Evolutionary conservation across 2,113 vertebrate species (phyloP), one percentile per base, ranked within the genome.

Genomic region (Geococcyx californianus): DNA sequence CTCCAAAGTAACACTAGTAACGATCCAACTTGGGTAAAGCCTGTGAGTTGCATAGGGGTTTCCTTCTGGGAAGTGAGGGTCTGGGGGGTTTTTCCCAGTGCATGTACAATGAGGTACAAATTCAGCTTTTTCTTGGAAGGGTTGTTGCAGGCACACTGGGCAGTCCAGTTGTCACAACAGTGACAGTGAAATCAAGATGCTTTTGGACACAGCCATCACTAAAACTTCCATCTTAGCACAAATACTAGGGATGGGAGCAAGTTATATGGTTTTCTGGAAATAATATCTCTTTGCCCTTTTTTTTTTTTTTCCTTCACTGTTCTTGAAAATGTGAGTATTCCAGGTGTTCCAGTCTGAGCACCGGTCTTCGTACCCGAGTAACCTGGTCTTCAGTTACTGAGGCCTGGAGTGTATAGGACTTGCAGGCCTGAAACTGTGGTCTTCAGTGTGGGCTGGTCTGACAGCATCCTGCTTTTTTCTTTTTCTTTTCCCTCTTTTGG

Each of bases 51-150:
- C 31, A 49, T 29, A 54, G 19, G 4, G 16, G 5, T 79, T 74
- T 84, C 11, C 42, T 58, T 77, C 29, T 40, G 45, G 52, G 54
- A 66, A 31, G 3, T 36, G 24, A 40, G 29, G 6, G 10, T 19
- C 4, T 8, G 5, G 25, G 23, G 31, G 2, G 15, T 54, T 80
- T 63, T 21, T 8, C 6, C 10, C 24, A 52, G 0, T 29, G 10
- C 8, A 0, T 16, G 11, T n/a, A 10, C 3, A 11, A 55, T 10
- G 20, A 18, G 6, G 40, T 84, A 47, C 75, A 56, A 86, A n/a
- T 49, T 64, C 45, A 77, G 25, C 23, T 81, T 91, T 77, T 73
- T 34, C 38, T 72, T 67, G 36, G 31, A 18, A 81, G 77, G 36
- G 31, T n/a, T 44, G 8, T 62, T 77, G 59, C n/a, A 84, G 40